Evolutionary conservation across 2,797 vertebrate species (phyloP).

Genomic region (Sternotherus odoratus): DNA sequence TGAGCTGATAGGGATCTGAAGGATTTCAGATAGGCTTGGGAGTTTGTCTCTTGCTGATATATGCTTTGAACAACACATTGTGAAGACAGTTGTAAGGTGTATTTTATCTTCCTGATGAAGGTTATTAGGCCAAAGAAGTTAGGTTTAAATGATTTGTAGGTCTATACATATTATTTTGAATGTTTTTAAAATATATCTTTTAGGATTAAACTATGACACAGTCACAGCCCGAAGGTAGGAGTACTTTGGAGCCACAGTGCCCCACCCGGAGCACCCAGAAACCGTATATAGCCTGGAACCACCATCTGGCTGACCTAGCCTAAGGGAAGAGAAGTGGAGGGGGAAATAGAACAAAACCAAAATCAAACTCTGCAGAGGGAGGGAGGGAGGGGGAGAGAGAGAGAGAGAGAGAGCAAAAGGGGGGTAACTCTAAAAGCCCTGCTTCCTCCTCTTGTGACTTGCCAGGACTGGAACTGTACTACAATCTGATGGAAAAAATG

Average conservation of each 20-base stretch:
- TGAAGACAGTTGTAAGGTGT: background rate
- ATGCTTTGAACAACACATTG: rapidly evolving
- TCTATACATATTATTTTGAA: background rate
- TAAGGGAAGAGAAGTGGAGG: background rate
- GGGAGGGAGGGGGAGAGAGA: background rate
- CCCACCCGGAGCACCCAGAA: background rate
- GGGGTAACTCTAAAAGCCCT: rapidly evolving
- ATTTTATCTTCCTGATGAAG: background rate
- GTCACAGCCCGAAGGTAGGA: rapidly evolving
- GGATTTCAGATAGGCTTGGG: background rate
- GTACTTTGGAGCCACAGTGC: background rate
- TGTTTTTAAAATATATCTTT: background rate
- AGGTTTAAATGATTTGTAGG: background rate
- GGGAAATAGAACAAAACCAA: background rate
- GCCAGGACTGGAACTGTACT: background rate
- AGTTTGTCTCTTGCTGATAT: background rate
- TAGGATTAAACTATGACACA: background rate
- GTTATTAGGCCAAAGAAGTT: background rate
- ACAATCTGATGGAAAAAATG: background rate
- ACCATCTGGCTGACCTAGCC: background rate
- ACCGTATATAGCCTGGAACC: background rate
- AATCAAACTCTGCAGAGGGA: too few species aligned
- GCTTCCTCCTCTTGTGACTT: background rate
- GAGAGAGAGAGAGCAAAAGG: rapidly evolving
- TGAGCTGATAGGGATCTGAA: background rate